Evolutionary conservation across 2,113 vertebrate genomes (phyloP).

Genomic region (Syrrhaptes paradoxus): DNA sequence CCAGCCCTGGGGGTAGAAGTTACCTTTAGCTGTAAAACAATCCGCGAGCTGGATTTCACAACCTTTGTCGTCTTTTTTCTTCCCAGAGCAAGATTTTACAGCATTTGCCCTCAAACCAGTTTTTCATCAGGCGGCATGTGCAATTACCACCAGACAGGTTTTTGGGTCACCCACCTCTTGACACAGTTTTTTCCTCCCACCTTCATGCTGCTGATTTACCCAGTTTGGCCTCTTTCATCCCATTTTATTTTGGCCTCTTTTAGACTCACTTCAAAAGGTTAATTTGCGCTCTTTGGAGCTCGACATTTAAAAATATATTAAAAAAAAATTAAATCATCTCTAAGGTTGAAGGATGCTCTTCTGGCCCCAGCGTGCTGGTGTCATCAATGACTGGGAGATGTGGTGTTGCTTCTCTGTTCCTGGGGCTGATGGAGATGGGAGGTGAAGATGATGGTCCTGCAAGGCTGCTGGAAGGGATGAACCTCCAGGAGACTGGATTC

Average conservation of each 20-base stretch:
- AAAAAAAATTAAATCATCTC: neutral
- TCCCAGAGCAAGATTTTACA: conserved; percentile 9
- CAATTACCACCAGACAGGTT: neutral
- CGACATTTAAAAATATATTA: neutral
- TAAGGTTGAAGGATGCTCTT: neutral
- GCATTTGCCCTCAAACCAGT: conserved; percentile 32
- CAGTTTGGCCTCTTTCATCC: neutral
- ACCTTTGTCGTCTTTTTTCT: neutral
- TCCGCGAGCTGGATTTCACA: neutral
- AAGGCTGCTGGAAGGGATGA: neutral
- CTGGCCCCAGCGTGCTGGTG: too few species aligned
- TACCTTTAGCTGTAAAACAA: conserved; percentile 34
- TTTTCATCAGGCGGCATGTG: neutral
- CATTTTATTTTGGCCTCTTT: neutral
- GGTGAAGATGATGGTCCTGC: neutral
- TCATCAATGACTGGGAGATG: neutral
- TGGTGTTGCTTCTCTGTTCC: rapidly evolving
- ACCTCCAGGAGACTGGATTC: neutral
- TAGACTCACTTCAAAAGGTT: neutral
- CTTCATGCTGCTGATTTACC: neutral
- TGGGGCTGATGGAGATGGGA: neutral
- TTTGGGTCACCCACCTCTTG: neutral
- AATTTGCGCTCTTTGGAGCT: neutral
- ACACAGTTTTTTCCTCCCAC: neutral
- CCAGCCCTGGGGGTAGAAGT: conserved; percentile 5